Base-by-base conservation (phyloP, 2,888 invertebrate species). In the Dexiosoma caninum region DNA sequence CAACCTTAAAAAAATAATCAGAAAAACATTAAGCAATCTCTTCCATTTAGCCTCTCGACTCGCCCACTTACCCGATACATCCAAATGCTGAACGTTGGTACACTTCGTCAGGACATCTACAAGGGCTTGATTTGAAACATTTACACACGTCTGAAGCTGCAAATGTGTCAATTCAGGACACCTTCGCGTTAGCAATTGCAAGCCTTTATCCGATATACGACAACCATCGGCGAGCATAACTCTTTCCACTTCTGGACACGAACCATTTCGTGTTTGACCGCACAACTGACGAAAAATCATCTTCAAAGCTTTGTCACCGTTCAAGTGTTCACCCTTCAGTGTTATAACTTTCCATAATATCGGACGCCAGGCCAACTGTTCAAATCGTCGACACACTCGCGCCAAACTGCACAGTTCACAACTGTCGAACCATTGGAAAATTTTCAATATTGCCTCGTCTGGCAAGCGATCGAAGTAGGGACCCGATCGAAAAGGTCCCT, bases 121-220 rank as follows among this genome's bases (percentile, higher is more conserved):
- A 64, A 97, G 89, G 0, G 95, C 94, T 53, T 94, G 92, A 85
- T 96, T 95, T 62, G 95, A 94, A 85, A 97, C 92, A 78, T 93
- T 93, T 62, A 92, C 92, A 83, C 95, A 95, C 1, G 94, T 94
- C 79, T 95, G 95, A 64, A 96, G 91, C 81, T 96, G 95, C 67
- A 97, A 91, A 86, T 95, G 95, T 5, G 95, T 94, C 74, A 97
- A 91, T 87, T 95, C 95, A 0, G 96, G 94, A 90, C 96, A 97
- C 53, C 95, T 92, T 49, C 95, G 92, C 0, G 95, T 95, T 35
- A 97, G 90, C 53, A 95, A 90, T 85, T 94, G 92, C 10, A 97
- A 91, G 14, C 96, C 96, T 76, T 94, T 93, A 87, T 96, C 95
- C 4, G 95, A 94, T 76, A 97, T 92, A 90, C 93, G 92, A 76